Evolutionary conservation across 2,888 invertebrate genomes (phyloP).

Genomic region (Hydroisotoma schaefferi): DNA sequence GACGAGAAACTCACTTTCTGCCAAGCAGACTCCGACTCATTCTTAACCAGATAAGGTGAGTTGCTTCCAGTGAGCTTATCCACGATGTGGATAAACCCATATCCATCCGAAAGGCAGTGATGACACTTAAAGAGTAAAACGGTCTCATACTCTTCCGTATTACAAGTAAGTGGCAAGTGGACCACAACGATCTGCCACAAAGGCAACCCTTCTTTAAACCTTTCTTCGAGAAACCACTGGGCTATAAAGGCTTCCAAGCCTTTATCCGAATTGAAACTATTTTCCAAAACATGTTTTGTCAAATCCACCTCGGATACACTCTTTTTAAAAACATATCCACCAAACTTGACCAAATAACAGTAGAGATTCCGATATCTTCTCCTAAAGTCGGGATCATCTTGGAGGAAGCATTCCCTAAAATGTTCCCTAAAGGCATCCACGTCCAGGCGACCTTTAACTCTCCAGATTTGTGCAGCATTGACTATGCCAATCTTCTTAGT

Average conservation of each 20-base stretch:
- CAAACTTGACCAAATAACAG: constrained; percentile 32
- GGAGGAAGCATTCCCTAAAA: constrained; percentile 23
- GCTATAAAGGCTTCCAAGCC: constrained; percentile 24
- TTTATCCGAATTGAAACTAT: constrained; percentile 7
- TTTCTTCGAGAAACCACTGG: constrained; percentile 19
- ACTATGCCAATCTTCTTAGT: constrained; percentile 30
- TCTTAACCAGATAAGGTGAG: constrained; percentile 30
- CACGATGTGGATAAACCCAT: constrained; percentile 35
- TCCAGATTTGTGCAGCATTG: constrained; percentile 38
- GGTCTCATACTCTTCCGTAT: constrained; percentile 23
- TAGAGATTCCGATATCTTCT: constrained; percentile 29
- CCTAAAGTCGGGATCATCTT: constrained; percentile 24
- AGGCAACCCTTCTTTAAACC: constrained; percentile 12
- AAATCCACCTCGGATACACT: constrained; percentile 23
- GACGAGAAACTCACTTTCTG: constrained; percentile 18
- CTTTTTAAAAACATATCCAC: constrained; percentile 36
- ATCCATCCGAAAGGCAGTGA: constrained; percentile 31
- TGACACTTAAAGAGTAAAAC: constrained; percentile 30
- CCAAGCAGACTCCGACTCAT: constrained; percentile 16
- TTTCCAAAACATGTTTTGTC: constrained; percentile 25
- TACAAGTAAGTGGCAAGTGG: constrained; percentile 16
- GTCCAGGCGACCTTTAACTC: constrained; percentile 24
- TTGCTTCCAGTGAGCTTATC: constrained; percentile 33
- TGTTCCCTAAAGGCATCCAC: constrained; percentile 22
- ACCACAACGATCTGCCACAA: constrained; percentile 32